These are phyloP conservation scores for Valencia hispanica DNA, from an alignment of 2,797 vertebrate genomes.

Conservation along the genomic window DNA sequence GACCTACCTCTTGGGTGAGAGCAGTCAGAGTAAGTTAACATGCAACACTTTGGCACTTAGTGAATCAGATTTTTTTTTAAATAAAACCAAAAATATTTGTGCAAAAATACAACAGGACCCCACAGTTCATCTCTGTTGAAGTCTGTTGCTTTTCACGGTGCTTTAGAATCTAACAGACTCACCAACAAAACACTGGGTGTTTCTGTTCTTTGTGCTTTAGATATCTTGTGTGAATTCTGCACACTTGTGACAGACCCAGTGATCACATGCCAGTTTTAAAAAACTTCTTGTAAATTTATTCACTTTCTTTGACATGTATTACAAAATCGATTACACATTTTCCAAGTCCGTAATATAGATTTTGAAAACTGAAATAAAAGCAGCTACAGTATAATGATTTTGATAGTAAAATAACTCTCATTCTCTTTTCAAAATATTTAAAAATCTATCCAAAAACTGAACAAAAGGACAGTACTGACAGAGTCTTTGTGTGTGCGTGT, in stretches of 20 bases:
- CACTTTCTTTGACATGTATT: neutral
- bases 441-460: neutral
- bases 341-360: neutral
- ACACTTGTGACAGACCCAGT: neutral
- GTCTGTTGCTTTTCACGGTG: neutral
- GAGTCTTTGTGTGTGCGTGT: constrained; percentile 5
- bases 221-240: neutral
- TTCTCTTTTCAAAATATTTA: neutral
- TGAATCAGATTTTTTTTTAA: neutral
- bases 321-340: neutral
- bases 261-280: neutral
- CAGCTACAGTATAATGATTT: neutral
- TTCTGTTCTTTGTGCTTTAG: neutral
- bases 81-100: neutral
- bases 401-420: neutral
- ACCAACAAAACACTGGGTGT: neutral
- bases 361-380: neutral
- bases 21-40: constrained; percentile 62
- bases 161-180: neutral
- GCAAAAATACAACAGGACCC: neutral
- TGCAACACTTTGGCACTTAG: neutral
- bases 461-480: constrained; percentile 39
- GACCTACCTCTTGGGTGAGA: constrained; percentile 33
- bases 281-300: neutral
- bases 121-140: neutral